Evolutionary conservation across 2,113 vertebrate genomes (phyloP).

Genomic region (Noctilio leporinus): DNA sequence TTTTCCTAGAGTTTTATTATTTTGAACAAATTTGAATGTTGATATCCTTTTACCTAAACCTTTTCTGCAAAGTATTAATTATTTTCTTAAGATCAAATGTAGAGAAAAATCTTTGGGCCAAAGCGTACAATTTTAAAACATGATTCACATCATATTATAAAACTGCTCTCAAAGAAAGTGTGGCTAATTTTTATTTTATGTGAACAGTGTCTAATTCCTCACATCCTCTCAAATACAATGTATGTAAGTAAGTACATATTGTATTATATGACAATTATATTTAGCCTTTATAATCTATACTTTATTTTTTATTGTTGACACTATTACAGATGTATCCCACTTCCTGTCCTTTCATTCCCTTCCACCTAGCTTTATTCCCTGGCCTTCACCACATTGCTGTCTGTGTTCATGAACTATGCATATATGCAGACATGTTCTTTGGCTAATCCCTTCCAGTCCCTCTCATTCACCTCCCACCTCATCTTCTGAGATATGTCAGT

Average conservation of each 20-base stretch:
- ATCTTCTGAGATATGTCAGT: too few species aligned
- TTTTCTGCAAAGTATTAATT: not conserved
- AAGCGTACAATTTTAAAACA: not conserved
- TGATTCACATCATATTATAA: not conserved
- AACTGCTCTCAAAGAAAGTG: not conserved
- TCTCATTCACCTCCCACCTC: too few species aligned
- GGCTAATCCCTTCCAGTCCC: too few species aligned
- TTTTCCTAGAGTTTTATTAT: not conserved
- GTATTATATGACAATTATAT: too few species aligned
- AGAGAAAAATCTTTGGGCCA: not conserved
- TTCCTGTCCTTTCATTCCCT: too few species aligned
- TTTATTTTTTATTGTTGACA: too few species aligned
- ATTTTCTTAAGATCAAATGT: not conserved
- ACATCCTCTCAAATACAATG: not conserved
- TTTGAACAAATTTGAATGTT: not conserved
- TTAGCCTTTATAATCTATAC: too few species aligned
- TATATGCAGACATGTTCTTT: too few species aligned
- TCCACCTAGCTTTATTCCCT: too few species aligned
- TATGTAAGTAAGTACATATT: not conserved
- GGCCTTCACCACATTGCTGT: too few species aligned
- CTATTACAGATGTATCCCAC: too few species aligned
- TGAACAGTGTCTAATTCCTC: not conserved
- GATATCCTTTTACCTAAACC: not conserved
- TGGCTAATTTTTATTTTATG: not conserved
- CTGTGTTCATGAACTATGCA: too few species aligned